A percentile compares a stretch with the other conserved stretches of the same genome.
Evolutionary conservation across 2,113 vertebrate species (phyloP).

Genomic region (Orientallactaga bullata): DNA sequence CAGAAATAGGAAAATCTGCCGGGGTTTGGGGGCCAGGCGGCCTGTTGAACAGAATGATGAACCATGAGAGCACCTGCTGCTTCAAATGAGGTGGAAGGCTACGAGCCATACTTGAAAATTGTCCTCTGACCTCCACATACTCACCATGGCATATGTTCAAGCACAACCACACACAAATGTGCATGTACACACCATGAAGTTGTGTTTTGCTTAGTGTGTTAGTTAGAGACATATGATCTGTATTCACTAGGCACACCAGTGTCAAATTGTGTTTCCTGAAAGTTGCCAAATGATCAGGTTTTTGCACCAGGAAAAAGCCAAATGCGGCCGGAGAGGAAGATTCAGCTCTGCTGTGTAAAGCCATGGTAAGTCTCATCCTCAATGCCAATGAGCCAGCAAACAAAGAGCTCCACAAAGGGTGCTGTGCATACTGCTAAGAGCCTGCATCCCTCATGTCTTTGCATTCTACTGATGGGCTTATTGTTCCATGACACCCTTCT

Average conservation of each 20-base stretch:
- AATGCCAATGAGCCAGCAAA: slow-evolving; percentile 58
- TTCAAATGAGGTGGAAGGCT: too few relatives aligned
- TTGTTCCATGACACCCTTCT: slow-evolving; percentile 52
- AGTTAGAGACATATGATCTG: neutral
- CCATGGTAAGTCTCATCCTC: neutral
- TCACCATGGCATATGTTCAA: too few relatives aligned
- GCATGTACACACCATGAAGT: too few relatives aligned
- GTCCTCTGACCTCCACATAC: too few relatives aligned
- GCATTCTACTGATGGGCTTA: neutral
- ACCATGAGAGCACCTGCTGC: too few relatives aligned
- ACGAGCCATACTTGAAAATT: too few relatives aligned
- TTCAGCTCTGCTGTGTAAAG: neutral
- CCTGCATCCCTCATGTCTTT: slow-evolving; percentile 35
- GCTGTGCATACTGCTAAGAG: neutral
- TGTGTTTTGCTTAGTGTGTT: neutral
- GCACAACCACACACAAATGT: too few relatives aligned
- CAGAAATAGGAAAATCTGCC: too few relatives aligned
- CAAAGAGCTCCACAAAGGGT: neutral
- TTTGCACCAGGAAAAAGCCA: slow-evolving; percentile 6
- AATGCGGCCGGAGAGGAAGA: neutral
- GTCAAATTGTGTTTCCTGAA: neutral
- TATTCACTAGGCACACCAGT: neutral
- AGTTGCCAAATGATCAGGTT: slow-evolving; percentile 34
- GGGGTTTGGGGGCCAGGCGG: too few relatives aligned
- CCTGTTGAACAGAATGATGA: too few relatives aligned